Conservation (phyloP, 2,888 invertebrate species). For the Andrena hattorfiana region DNA sequence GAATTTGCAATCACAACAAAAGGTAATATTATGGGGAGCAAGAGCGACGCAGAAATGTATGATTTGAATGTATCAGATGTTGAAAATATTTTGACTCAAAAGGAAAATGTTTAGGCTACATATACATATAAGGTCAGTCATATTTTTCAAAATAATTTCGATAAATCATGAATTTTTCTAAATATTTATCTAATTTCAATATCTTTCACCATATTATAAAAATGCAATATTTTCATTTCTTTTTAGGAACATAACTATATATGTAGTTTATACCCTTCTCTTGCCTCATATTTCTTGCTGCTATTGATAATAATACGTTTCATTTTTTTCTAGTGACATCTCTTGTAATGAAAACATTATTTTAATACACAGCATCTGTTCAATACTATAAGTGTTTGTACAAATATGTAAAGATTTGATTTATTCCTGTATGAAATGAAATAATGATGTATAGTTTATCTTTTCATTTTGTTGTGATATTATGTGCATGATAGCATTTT, state of each 20-base stretch:
- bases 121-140: constrained; percentile 77
- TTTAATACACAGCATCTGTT: neutral
- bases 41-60: constrained; percentile 79
- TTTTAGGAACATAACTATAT: constrained; percentile 47
- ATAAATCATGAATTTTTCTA: neutral
- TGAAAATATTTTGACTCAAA: constrained; percentile 86
- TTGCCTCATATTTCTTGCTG: constrained; percentile 10
- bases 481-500: neutral
- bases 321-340: neutral
- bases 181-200: neutral
- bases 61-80: constrained; percentile 87
- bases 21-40: constrained; percentile 42
- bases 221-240: constrained; percentile 30
- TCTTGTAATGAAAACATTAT: neutral
- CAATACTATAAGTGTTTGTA: neutral
- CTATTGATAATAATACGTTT: constrained; percentile 6
- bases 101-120: constrained; percentile 82
- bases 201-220: constrained; percentile 6
- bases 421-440: neutral
- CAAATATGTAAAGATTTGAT: neutral
- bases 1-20: constrained; percentile 55
- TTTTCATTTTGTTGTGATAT: constrained; percentile 11
- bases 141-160: constrained; percentile 14
- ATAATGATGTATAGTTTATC: neutral
- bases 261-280: constrained; percentile 32